Conservation (phyloP, 2,888 invertebrate species). For the Villa cingulata region DNA sequence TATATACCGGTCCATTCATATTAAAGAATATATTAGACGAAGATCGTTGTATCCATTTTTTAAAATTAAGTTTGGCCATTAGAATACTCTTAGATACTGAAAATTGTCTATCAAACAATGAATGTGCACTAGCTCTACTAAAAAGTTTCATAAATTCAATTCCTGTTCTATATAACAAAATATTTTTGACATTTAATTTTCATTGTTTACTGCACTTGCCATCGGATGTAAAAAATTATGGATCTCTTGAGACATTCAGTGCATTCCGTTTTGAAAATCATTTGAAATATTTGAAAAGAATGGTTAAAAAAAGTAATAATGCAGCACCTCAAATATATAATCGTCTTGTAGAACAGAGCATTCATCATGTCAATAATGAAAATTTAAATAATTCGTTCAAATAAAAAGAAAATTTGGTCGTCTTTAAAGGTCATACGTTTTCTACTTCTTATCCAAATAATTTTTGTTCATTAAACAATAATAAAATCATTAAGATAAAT, state of each 20-base stretch:
- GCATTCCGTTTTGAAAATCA: slow-evolving; percentile 1
- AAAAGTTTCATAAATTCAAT: neutral
- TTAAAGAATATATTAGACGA: neutral
- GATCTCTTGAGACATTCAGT: neutral
- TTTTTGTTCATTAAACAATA: too few relatives aligned
- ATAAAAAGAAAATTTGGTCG: too few relatives aligned
- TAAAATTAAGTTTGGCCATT: neutral
- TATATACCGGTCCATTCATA: neutral
- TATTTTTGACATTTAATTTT: neutral
- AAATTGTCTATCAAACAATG: neutral
- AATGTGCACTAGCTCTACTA: neutral
- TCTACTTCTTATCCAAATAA: too few relatives aligned
- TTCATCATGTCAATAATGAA: too few relatives aligned
- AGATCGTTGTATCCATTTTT: neutral
- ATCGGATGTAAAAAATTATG: neutral
- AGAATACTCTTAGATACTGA: neutral
- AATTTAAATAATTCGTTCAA: too few relatives aligned
- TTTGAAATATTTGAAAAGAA: neutral
- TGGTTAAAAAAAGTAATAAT: neutral
- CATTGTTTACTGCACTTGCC: neutral
- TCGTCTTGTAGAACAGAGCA: too few relatives aligned
- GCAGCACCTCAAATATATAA: too few relatives aligned
- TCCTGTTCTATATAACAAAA: neutral
- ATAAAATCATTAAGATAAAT: too few relatives aligned
- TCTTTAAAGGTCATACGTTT: too few relatives aligned